phyloP scores from a whole-genome alignment of 2,113 vertebrate genomes.

The Rhinopithecus roxellana region DNA sequence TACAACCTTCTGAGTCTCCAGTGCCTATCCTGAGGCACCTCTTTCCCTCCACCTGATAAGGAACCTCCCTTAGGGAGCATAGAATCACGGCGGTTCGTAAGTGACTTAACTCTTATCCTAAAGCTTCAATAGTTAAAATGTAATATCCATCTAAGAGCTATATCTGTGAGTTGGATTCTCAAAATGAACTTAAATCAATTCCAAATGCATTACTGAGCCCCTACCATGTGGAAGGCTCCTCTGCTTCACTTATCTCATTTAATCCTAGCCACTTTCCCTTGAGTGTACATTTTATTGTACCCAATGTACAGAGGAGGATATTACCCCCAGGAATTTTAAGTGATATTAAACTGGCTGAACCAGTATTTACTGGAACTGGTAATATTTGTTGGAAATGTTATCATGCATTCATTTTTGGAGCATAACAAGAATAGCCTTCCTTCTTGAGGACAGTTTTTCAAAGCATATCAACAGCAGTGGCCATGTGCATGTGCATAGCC shows the following conservation, averaged over 20 bases:
- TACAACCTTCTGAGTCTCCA: not conserved
- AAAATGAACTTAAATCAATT: not conserved
- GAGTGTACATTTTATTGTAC: not conserved
- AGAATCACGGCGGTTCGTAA: not conserved
- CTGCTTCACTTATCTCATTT: not conserved
- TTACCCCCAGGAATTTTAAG: not conserved
- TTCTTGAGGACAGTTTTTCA: not conserved
- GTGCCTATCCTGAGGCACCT: not conserved
- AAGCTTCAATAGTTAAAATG: not conserved
- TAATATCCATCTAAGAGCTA: too few relatives aligned
- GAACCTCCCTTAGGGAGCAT: not conserved
- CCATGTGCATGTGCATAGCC: not conserved
- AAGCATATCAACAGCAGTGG: not conserved
- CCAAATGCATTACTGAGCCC: not conserved
- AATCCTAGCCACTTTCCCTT: not conserved
- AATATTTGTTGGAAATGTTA: not conserved
- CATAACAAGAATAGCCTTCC: not conserved
- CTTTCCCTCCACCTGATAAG: not conserved
- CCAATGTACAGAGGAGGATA: not conserved
- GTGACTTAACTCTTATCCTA: not conserved
- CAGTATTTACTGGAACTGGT: not conserved
- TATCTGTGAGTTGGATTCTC: not conserved
- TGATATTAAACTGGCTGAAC: not conserved
- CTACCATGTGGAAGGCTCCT: rapidly evolving
- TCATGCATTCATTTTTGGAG: not conserved